Base-by-base conservation (phyloP, 1,140 invertebrate genomes). In the Limonius californicus region DNA sequence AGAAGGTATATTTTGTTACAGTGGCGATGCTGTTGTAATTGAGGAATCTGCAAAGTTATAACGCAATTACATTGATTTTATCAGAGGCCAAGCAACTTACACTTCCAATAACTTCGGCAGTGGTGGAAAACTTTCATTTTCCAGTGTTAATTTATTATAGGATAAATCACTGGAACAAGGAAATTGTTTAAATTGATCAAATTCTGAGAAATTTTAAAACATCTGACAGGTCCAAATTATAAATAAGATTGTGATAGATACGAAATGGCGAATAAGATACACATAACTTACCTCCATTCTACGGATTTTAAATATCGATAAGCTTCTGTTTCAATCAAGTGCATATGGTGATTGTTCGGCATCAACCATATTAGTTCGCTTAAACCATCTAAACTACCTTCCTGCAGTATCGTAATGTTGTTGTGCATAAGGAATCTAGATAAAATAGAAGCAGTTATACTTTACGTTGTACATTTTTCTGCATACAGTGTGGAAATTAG, bases 31-130 rank as follows among this genome's bases (percentile, higher is more conserved):
- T 62, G 74, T 83, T 83, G 54, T 74, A 65, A 63, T 78, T 74
- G 63, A 83, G 71, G 64, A 76, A 72, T 50, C 82, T 82, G 70
- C 27, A 71, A 70, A 69, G 63, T 59, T 59, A 60, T 27, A 56
- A 55, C 21, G 54, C 27, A 50, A 18, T 30, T 54, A 58, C 12
- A 23, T 53, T 32, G 11, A 11, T 32, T 4, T 4, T 42, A 55
- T 21, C 39, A 50, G 59, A 64, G 59, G 19, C 58, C 50, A 56
- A 39, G 27, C 11, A 43, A 77, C 82, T 83, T 76, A 85, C 83
- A 85, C 71, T 69, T 84, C 79, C 35, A 66, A 68, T 1, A 85
- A 69, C 30, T 66, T 71, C 18, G 78, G 77, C 27, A 83, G 71
- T 62, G 68, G 67, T 43, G 83, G 79, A 65, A 85, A 77, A 19